Evolutionary conservation across 2,888 invertebrate species (phyloP).

Genomic region (Tyria jacobaeae): DNA sequence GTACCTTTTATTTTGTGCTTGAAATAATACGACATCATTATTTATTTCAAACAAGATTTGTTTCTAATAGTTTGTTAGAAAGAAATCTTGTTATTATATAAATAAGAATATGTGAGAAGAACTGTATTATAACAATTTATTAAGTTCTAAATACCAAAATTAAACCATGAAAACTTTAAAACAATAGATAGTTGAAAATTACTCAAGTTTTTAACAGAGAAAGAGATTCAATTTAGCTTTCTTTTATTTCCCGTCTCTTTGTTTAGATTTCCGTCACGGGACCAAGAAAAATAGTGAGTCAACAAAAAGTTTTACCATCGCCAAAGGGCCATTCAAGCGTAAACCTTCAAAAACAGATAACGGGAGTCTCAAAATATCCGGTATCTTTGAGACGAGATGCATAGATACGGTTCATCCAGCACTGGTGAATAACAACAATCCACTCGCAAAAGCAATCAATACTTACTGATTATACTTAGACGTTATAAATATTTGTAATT

Average conservation of each 20-base stretch:
- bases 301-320: slow-evolving; percentile 65
- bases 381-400: slow-evolving; percentile 46
- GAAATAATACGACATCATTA: slow-evolving; percentile 18
- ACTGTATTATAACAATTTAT: slow-evolving; percentile 2
- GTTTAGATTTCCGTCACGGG: slow-evolving; percentile 70
- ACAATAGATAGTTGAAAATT: slow-evolving; percentile 52
- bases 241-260: slow-evolving; percentile 69
- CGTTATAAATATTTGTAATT: not conserved
- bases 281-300: slow-evolving; percentile 63
- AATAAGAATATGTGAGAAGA: not conserved
- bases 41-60: not conserved
- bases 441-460: slow-evolving; percentile 25
- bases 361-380: slow-evolving; percentile 56
- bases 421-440: slow-evolving; percentile 35
- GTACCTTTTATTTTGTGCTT: slow-evolving; percentile 35
- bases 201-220: slow-evolving; percentile 59
- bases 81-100: not conserved
- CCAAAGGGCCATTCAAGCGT: slow-evolving; percentile 66
- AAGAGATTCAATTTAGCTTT: slow-evolving; percentile 68
- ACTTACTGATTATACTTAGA: not conserved
- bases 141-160: slow-evolving; percentile 19
- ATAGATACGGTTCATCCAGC: slow-evolving; percentile 37
- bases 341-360: slow-evolving; percentile 64
- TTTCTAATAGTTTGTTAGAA: not conserved
- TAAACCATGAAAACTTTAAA: slow-evolving; percentile 21